These are phyloP conservation scores for Drosophila auraria DNA, from an alignment of 1,140 invertebrate species.

Conservation along the genomic window DNA sequence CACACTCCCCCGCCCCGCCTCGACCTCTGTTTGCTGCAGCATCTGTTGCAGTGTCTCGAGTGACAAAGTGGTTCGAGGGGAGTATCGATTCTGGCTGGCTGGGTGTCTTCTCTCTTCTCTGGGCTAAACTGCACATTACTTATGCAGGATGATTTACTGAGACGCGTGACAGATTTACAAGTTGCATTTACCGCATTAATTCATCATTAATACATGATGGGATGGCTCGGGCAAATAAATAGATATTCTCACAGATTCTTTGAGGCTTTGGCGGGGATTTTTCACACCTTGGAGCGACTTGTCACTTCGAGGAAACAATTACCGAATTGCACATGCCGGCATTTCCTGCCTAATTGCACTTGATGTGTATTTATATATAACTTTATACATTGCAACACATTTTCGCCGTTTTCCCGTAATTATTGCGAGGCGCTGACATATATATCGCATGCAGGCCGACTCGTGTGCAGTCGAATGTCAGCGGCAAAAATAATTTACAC, in stretches of 20 bases:
- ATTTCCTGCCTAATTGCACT: conserved; percentile 71
- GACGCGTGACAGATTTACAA: conserved; percentile 83
- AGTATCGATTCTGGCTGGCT: conserved; percentile 28
- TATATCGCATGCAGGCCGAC: conserved; percentile 62
- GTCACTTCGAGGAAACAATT: conserved; percentile 57
- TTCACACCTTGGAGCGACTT: conserved; percentile 40
- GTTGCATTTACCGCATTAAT: conserved; percentile 79
- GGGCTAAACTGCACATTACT: conserved; percentile 76
- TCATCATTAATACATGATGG: conserved; percentile 69
- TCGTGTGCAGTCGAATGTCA: conserved; percentile 15
- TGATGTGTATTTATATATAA: conserved; percentile 25
- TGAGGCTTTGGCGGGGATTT: not conserved
- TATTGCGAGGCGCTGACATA: conserved; percentile 68
- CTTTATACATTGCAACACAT: conserved; percentile 53
- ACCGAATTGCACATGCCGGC: conserved; percentile 44
- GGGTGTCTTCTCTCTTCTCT: conserved; percentile 17
- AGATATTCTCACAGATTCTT: not conserved
- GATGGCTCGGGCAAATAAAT: not conserved
- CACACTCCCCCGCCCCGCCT: conserved; percentile 58
- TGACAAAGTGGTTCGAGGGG: conserved; percentile 46
- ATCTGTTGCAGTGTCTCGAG: conserved; percentile 73
- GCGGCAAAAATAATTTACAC: conserved; percentile 60
- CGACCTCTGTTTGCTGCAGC: conserved; percentile 23
- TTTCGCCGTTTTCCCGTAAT: conserved; percentile 63
- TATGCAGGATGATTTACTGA: conserved; percentile 78